Evolutionary conservation across 2,797 vertebrate species (phyloP), one percentile per base, ranked within the genome.

Genomic region (Hydrocynus forskahlii): DNA sequence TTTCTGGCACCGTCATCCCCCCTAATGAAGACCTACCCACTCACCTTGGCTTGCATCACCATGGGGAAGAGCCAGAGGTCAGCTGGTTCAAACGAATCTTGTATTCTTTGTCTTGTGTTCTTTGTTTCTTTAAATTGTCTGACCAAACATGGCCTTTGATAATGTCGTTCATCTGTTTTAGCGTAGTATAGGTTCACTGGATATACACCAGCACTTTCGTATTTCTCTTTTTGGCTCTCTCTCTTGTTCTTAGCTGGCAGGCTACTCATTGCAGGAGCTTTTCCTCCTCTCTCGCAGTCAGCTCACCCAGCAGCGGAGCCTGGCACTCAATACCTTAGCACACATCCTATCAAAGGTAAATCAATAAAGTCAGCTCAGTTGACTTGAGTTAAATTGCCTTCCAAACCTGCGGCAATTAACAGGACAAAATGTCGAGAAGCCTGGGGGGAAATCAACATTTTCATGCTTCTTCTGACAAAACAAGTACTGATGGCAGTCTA

Each of bases 41-140:
- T 40, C 95, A 99, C 89, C 91, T 99, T 83, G 98, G 98, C 57
- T 92, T 99, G 81, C 97, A 99, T 87, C 98, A 99, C 87, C 98
- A 99, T 55, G 98, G 98, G 91, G 96, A 98, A 48, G 97, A 99
- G 87, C 97, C 98, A 21, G 97, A 99, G 95, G 98, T 99, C 87
- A 91, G 92, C 83, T n/a, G 74, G 50, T 76, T 72, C 9, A 57
- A 25, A 16, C 66, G 59, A 62, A 40, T 54, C n/a, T n/a, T n/a
- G n/a, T 7, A 1, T 25, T 40, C n/a, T 71, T 2, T n/a, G 63
- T 54, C 0, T 7, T 38, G 12, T 12, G n/a, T 23, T 25, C 66
- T 63, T 64, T 74, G 21, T 21, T 81, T 14, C 12, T 14, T 23
- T 50, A 1, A 48, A 7, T n/a, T 29, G 1, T 43, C 38, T 52